Evolutionary conservation across 2,113 vertebrate genomes (phyloP), one percentile per base, ranked within the genome.

Genomic region (Drymodes brunneopygia): DNA sequence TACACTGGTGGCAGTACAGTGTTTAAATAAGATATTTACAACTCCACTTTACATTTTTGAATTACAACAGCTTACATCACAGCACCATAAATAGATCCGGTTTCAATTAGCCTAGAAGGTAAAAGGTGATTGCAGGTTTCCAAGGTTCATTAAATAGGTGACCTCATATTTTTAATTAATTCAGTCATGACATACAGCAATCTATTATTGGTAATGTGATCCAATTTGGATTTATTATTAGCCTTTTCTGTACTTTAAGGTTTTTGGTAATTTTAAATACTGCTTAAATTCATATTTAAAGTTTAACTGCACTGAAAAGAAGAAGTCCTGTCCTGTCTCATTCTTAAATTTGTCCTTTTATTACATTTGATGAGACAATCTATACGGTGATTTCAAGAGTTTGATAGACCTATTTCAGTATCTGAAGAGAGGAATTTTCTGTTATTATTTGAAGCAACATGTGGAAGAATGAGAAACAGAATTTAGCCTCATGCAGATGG

Each of bases 11-110:
- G 35, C 54, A 94, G 40, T 17, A 64, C 15, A 48, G 56, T 87
- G 40, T 90, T 97, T 94, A 97, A 97, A 66, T 40, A 87, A 85
- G 29, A 81, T 94, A 94, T 97, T 94, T 97, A 96, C 81, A 92
- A 69, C 38, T 95, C 36, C 72, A 54, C 38, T 96, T 97, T 93
- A 94, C 29, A 71, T 92, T 96, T 95, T 91, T 92, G 10, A 85
- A 90, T 91, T 97, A 31, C 17, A 96, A 90, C 38, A 83, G 8
- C 58, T 96, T 95, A 92, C 58, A 95, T 50, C 19, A 64, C 25
- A 94, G 53, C 51, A 86, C 66, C 56, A 86, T 94, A 81, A 92
- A 61, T 96, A 67, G 36, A 97, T 97, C 64, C 94, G 64, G 62
- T 96, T 98, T 94, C 92, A 97, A 70, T 97, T 97, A 97, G 38